A percentile compares a stretch with the other conserved stretches of the same genome.
phyloP scores from a whole-genome alignment of 2,888 invertebrate species.

The Zonitis immaculata region DNA sequence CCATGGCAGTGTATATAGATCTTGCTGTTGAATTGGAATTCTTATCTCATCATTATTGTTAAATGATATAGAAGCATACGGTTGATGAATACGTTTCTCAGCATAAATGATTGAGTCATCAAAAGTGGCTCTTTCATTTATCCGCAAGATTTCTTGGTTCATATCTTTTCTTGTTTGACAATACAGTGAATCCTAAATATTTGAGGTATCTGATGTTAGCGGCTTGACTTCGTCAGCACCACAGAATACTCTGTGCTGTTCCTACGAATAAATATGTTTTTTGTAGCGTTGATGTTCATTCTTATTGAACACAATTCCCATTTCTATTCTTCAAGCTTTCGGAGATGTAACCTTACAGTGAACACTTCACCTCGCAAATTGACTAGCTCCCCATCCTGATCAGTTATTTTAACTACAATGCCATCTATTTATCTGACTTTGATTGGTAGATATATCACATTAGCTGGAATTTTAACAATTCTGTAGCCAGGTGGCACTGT shows the following conservation, averaged over 20 bases:
- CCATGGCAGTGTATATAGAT: too few relatives aligned
- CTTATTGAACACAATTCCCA: constrained; percentile 2
- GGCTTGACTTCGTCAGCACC: too few relatives aligned
- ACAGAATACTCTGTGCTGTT: neutral
- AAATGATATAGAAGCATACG: constrained; percentile 27
- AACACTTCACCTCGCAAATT: constrained; percentile 38
- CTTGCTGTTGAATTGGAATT: neutral
- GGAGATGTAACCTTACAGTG: too few relatives aligned
- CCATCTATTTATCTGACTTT: constrained; percentile 27
- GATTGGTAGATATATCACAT: too few relatives aligned
- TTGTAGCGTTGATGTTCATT: too few relatives aligned
- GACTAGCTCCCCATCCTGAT: constrained; percentile 34
- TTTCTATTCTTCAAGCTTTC: too few relatives aligned
- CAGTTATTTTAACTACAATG: constrained; percentile 32
- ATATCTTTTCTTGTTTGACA: too few relatives aligned
- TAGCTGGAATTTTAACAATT: too few relatives aligned
- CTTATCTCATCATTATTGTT: constrained; percentile 17
- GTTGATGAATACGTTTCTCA: constrained; percentile 32
- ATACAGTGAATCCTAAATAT: constrained; percentile 3
- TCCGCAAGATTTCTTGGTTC: constrained; percentile 22
- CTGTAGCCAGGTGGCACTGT: too few relatives aligned
- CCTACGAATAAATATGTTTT: too few relatives aligned
- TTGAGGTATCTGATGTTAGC: too few relatives aligned
- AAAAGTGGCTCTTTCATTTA: constrained; percentile 14
- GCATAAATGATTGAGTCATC: constrained; percentile 27